Base-by-base conservation (phyloP, 2,888 invertebrate genomes). In the Erebia aethiops region DNA sequence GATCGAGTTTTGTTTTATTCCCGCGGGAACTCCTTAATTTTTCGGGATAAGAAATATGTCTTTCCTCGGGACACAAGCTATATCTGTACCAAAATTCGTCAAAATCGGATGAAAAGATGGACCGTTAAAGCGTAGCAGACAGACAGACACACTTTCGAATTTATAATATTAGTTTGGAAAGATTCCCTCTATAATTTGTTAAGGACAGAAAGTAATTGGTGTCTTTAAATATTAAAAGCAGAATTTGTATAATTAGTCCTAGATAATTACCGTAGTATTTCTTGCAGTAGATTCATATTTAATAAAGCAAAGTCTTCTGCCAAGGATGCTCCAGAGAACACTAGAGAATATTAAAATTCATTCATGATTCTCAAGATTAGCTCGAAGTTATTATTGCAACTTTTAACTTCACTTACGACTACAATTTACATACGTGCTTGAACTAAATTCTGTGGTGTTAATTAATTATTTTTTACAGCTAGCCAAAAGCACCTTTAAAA, bases 271-370 rank as follows among this genome's bases (percentile, higher is more conserved):
- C 18, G 52, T 54, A 52, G 52, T 64, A 64, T 64, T 54, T 64
- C 66, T 56, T 56, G 56, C 21, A 57, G 56, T 13, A 41, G 56
- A 57, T 66, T 46, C 57, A 46, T 66, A 56, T 66, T 66, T 66
- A 66, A 66, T 43, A 66, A 9, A 46, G 35, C 57, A 64, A 64
- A 66, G 66, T 66, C 66, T 66, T 66, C 66, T 57, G 66, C 46
- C 14, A 21, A 56, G 35, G 46, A 41, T 57, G 21, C 66, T 66
- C 66, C 46, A 66, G 66, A 57, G 66, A 66, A 57, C 66, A 57
- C 56, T 66, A 57, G 66, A 46, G 57, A 66, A 57, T 66, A 66
- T 66, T 65, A 66, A 66, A 64, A 57, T 66, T 66, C 66, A 66
- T 66, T 56, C 56, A 56, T 66, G 66, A 66, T 66, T 46, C 56